Base-by-base conservation (phyloP, 30 jellyfish, hydroid and myxozoan genomes). In the Euphysa ruthae region DNA sequence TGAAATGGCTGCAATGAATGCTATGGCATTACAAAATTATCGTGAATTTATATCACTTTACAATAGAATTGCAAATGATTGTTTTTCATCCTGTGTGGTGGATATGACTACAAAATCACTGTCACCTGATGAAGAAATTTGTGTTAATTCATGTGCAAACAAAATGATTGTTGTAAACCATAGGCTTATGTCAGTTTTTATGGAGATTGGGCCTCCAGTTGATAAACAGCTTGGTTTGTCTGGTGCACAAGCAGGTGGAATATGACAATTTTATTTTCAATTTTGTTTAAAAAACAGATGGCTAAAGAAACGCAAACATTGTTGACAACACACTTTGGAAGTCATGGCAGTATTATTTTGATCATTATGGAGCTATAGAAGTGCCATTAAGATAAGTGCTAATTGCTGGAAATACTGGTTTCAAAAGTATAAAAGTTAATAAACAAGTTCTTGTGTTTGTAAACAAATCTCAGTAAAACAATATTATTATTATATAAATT, bases 171-270 rank as follows among this genome's bases (percentile, higher is more conserved):
- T 70, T 34, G 83, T 66, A 18, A 88, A 79, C 52, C 97, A 88
- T 51, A 71, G 97, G 10, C 82, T 88, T 43, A 88, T 88, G 97
- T 76, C 97, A 4, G 93, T 88, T 3, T 88, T 88, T 56, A 88
- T 88, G 97, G 94, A 88, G 76, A 88, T 88, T 21, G 97, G 97
- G 24, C 97, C 97, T 2, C 97, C 97, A 24, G 94, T 88, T 14
- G 97, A 88, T 56, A 88, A 88, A 43, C 93, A 88, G 70, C 93
- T 88, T 44, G 97, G 97, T 22, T 69, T 88, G 8, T 49, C 97
- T 7, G 97, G 97, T 16, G 57, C 26, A 4, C 32, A 0, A 56
- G 55, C 5, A 18, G 35, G 69, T n/a, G n/a, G n/a, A n/a, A n/a
- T n/a, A n/a, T n/a, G n/a, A n/a, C n/a, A n/a, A n/a, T n/a, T n/a